Evolutionary conservation across 2,797 vertebrate genomes (phyloP), one percentile per base, ranked within the genome.

Genomic region (Remorina albescens): DNA sequence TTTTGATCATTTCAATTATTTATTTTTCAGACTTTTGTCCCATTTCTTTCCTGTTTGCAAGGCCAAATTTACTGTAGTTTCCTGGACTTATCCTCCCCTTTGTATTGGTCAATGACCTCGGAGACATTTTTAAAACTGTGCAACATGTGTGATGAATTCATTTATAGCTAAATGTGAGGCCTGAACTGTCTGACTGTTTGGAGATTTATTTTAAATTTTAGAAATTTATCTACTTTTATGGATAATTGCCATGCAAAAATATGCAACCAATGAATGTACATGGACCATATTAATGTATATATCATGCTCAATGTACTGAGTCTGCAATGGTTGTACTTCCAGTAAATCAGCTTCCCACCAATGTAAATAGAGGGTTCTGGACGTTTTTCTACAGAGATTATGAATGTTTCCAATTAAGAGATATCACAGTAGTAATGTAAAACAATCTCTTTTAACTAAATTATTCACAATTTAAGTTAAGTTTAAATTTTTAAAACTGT

Each of bases 211-310:
- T n/a, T 5, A 16, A 18, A 18, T 19, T 5, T 47, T 25, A 1
- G 23, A 49, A 13, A 12, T 49, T 23, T 11, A 21, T 47, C 6
- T 9, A 23, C n/a, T 47, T 44, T 47, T 47, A 21, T 47, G 41
- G 41, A 21, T 2, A 49, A 54, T 16, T 19, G 9, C 16, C 8
- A 9, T 32, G 18, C 8, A 9, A 54, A 54, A n/a, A 56, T 12
- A 56, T 56, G 10, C 19, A 56, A 56, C 32, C 53, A 36, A 36
- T 2, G n/a, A 56, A 56, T 56, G 53, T 56, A 56, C 53, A n/a
- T 21, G 34, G n/a, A 56, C 21, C n/a, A 6, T n/a, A 21, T 21
- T 34, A 32, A 56, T 56, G 10, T 56, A 36, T 32, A 11, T 34
- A 56, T 34, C 30, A 34, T 36, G 53, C 34, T 32, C 53, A 50